Base-by-base conservation (phyloP, 2,888 invertebrate genomes). In the Phlogophora meticulosa region DNA sequence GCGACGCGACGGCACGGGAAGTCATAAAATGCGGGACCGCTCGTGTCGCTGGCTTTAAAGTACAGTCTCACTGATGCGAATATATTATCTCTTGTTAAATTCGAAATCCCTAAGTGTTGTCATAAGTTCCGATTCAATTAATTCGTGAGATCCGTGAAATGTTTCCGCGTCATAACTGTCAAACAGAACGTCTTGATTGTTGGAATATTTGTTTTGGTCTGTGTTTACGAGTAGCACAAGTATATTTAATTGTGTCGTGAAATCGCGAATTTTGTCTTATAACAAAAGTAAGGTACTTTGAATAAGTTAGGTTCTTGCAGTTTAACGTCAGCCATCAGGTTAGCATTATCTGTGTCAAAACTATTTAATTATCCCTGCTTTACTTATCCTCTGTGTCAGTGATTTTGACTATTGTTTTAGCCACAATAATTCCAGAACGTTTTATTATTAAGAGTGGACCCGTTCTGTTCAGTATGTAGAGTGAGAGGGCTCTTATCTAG, bases 1-100 rank as follows among this genome's bases (percentile, higher is more conserved):
- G 85, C 81, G 78, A 64, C 83, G 75, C 84, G 90, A 86, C 90
- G 88, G 90, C 91, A 91, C 92, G 87, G 94, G 94, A 93, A 93
- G 92, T 92, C 88, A 87, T 94, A 92, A 94, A 94, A 86, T 85
- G 87, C 81, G 81, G 76, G 77, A 85, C 78, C 82, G 81, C 83
- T 83, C 87, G 84, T 65, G 86, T 82, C 83, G 76, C 79, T 83
- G 10, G 75, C 74, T 81, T 83, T 78, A 72, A 82, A 87, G 82
- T 82, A 84, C 83, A 80, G 76, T 85, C 71, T 79, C 68, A 71
- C 79, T 78, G 75, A 81, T 81, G 76, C 81, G 78, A 85, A 85
- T 84, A 85, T 84, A 79, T 84, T 83, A 61, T 69, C 68, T 59
- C 75, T 86, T 82, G 83, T 88, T 84, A 81, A 82, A 28, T 28